Evolutionary conservation across 2,797 vertebrate species (phyloP).

Genomic region (Characodon lateralis): DNA sequence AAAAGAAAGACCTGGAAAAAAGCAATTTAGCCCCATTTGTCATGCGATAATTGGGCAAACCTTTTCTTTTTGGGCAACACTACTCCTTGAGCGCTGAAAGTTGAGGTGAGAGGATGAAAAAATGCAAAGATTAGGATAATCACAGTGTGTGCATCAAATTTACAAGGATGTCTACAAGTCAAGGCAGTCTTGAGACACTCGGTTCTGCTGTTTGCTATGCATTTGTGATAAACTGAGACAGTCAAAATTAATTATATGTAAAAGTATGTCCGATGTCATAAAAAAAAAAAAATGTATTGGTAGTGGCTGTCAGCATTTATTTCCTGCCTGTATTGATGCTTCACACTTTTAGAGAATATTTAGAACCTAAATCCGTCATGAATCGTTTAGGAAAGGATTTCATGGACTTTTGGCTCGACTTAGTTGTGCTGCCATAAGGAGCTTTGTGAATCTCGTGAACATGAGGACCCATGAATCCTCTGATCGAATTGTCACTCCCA

Average conservation of each 20-base stretch:
- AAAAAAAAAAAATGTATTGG: slow-evolving; percentile 4
- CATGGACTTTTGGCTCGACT: slow-evolving; percentile 64
- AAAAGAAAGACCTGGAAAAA: slow-evolving; percentile 46
- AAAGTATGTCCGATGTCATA: slow-evolving; percentile 33
- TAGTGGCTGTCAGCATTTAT: slow-evolving; percentile 42
- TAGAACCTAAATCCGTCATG: slow-evolving; percentile 57
- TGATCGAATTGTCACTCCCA: slow-evolving; percentile 73
- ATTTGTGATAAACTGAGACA: slow-evolving; percentile 30
- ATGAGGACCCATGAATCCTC: slow-evolving; percentile 61
- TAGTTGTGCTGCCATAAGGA: slow-evolving; percentile 62
- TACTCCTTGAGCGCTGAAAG: slow-evolving; percentile 4
- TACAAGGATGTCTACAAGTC: slow-evolving; percentile 46
- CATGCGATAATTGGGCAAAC: slow-evolving; percentile 25
- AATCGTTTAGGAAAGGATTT: slow-evolving; percentile 68
- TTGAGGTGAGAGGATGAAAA: slow-evolving; percentile 12
- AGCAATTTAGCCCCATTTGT: slow-evolving; percentile 49
- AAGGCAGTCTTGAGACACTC: slow-evolving; percentile 24
- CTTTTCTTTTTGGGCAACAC: neutral
- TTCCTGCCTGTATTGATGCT: slow-evolving; percentile 22
- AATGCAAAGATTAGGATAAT: slow-evolving; percentile 14
- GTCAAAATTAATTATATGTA: slow-evolving; percentile 42
- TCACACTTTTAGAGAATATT: slow-evolving; percentile 43
- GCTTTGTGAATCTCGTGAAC: slow-evolving; percentile 57
- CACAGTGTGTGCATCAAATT: slow-evolving; percentile 26
- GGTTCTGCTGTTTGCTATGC: slow-evolving; percentile 33